Base-by-base conservation (phyloP, 2,797 vertebrate species). In the Micrastur ruficollis region DNA sequence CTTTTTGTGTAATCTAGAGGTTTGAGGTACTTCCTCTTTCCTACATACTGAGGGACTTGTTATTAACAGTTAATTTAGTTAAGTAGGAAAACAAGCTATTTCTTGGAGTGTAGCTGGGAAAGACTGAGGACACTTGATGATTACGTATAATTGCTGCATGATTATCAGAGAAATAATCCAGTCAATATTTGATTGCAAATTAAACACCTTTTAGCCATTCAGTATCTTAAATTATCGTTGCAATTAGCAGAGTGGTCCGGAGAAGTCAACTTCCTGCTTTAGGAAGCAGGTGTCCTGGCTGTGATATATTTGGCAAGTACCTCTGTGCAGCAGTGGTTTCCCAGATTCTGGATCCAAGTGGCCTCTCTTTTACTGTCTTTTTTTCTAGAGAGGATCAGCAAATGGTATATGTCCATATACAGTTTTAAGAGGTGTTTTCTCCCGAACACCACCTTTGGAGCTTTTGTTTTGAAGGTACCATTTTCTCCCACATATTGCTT, bases 151-250 rank as follows among this genome's bases (percentile, higher is more conserved):
- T 82, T 93, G 66, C 58, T 90, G 23, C 52, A 16, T 79, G 25
- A 86, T 85, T 96, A 52, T 79, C 38, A 84, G 62, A 91, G 14
- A 86, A 89, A 86, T 93, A 93, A 81, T 81, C 11, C n/a, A n/a
- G 2, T 47, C 59, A 38, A 46, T 75, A 75, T 38, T 84, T 86
- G 52, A 82, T 81, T 93, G 62, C 21, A 92, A 40, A 76, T 84
- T 59, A 72, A 89, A 52, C 5, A 56, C 14, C 26, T 70, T 86
- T 86, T 76, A 80, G 34, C 31, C 17, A 80, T n/a, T 63, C 38
- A 46, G 20, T 80, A 55, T 32, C 26, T 70, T 80, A 70, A 73
- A 79, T 89, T 90, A 46, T 38, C 26, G 59, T 6, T 76, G 49
- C 2, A 3, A 62, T 89, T 66, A 80, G 53, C 27, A 62, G 42